Evolutionary conservation across 2,888 invertebrate genomes (phyloP).

Genomic region (Oegoconia quadripuncta): DNA sequence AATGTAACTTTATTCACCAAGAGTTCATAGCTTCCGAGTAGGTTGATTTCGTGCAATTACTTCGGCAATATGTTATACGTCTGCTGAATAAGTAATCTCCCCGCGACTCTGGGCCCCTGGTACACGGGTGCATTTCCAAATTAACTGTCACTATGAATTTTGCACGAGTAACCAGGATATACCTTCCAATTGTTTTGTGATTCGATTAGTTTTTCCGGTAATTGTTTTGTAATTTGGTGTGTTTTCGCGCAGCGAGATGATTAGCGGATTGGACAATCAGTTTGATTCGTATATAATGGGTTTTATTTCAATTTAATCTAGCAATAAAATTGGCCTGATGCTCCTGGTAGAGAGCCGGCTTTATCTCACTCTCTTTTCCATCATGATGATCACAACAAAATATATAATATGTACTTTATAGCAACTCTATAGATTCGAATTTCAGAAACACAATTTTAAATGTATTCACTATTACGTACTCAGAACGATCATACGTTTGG

Average conservation of each 20-base stretch:
- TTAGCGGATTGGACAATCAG: constrained; percentile 8
- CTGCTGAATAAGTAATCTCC: constrained; percentile 69
- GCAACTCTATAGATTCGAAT: too few species aligned
- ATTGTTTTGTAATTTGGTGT: constrained; percentile 40
- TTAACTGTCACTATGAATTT: constrained; percentile 74
- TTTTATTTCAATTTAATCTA: too few species aligned
- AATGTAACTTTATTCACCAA: constrained; percentile 18
- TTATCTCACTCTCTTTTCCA: too few species aligned
- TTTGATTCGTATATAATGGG: background rate
- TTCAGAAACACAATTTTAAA: too few species aligned
- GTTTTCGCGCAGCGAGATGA: constrained; percentile 19
- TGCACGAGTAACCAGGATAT: constrained; percentile 52
- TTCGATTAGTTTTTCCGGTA: constrained; percentile 68
- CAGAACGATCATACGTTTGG: too few species aligned
- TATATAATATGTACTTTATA: too few species aligned
- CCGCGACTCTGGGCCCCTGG: constrained; percentile 29
- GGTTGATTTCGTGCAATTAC: constrained; percentile 65
- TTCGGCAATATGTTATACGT: constrained; percentile 67
- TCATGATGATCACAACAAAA: too few species aligned
- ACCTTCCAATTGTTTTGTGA: constrained; percentile 66
- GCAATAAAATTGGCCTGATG: too few species aligned
- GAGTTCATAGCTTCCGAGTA: constrained; percentile 40
- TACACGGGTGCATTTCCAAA: constrained; percentile 65
- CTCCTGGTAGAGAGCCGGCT: too few species aligned
- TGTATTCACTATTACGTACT: too few species aligned